A percentile compares a stretch with the other conserved stretches of the same genome.
Conservation (phyloP, 2,888 invertebrate species). For the Lamproptera curius region DNA sequence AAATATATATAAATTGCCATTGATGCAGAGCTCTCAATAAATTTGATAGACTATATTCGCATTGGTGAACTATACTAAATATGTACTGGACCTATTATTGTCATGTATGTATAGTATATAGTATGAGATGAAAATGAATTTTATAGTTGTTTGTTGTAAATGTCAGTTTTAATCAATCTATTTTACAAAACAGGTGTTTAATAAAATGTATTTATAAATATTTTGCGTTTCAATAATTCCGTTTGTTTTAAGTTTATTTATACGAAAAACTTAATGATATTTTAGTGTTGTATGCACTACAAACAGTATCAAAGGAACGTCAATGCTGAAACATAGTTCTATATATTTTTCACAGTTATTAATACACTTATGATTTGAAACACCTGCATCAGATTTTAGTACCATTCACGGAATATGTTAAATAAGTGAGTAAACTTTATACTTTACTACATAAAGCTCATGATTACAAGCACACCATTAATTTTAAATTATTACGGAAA, state of each 20-base stretch:
- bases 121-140: slow-evolving; percentile 67
- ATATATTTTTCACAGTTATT: too few species aligned
- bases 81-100: slow-evolving; percentile 64
- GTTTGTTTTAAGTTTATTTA: too few species aligned
- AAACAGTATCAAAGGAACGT: too few species aligned
- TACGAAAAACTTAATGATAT: too few species aligned
- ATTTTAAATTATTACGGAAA: neutral
- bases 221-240: slow-evolving; percentile 38
- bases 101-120: slow-evolving; percentile 59
- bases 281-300: too few species aligned
- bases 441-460: too few species aligned
- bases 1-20: slow-evolving; percentile 39
- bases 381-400: too few species aligned
- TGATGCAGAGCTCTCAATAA: slow-evolving; percentile 38
- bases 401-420: too few species aligned
- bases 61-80: slow-evolving; percentile 45
- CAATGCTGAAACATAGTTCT: too few species aligned
- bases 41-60: slow-evolving; percentile 42
- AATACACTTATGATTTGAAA: too few species aligned
- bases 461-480: too few species aligned
- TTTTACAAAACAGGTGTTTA: slow-evolving; percentile 77
- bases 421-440: too few species aligned
- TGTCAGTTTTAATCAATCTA: slow-evolving; percentile 76
- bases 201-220: slow-evolving; percentile 74
- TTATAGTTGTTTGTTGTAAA: slow-evolving; percentile 78